Conservation (phyloP, 2,888 invertebrate species). For the Chrysotoxum bicinctum region DNA sequence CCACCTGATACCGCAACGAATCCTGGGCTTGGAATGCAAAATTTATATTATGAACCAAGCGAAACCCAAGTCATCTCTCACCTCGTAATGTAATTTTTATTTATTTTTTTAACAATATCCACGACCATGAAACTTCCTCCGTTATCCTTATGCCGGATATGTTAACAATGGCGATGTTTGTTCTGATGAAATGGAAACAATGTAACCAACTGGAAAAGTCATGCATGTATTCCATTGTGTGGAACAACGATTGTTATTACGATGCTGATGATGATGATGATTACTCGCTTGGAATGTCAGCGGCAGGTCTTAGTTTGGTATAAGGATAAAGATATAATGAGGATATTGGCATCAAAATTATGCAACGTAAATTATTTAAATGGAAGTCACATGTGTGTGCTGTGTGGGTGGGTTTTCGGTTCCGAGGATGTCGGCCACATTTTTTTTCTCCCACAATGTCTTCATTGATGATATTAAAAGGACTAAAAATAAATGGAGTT, state of each 20-base stretch:
- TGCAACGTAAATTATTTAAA: conserved; percentile 66
- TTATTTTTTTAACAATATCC: conserved; percentile 18
- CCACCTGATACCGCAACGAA: no score
- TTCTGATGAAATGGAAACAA: conserved; percentile 57
- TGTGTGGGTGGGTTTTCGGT: not conserved
- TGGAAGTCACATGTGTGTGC: conserved; percentile 38
- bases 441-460: not conserved
- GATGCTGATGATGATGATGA: conserved; percentile 16
- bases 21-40: not conserved
- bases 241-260: conserved; percentile 50
- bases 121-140: conserved; percentile 25
- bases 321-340: conserved; percentile 63
- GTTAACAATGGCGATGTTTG: conserved; percentile 39
- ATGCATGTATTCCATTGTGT: conserved; percentile 49
- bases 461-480: conserved; percentile 17
- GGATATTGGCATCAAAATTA: conserved; percentile 60
- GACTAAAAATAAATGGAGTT: not conserved
- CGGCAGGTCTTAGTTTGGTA: not conserved
- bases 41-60: not conserved
- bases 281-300: conserved; percentile 33
- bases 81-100: not conserved
- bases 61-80: conserved; percentile 24
- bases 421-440: not conserved
- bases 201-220: conserved; percentile 66
- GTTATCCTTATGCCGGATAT: conserved; percentile 34